Evolutionary conservation across 2,113 vertebrate genomes (phyloP), one percentile per base, ranked within the genome.

Genomic region (Regulus satrapa): DNA sequence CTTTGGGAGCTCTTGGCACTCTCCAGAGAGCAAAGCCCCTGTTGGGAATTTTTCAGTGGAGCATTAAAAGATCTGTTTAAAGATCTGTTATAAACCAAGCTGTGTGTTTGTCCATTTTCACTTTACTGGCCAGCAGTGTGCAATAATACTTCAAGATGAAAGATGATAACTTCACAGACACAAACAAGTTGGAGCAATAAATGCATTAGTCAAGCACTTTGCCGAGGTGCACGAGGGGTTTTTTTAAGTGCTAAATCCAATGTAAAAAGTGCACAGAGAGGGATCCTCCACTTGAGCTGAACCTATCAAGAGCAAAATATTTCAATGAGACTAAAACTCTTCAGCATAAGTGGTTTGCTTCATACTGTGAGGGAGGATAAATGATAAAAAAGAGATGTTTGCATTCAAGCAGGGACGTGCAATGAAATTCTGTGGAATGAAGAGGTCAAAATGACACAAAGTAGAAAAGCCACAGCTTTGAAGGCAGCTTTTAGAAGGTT

Each of bases 1-100:
- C 72, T 94, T 78, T 75, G 41, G 17, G 68, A 85, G 71, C 28
- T 78, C 86, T 77, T 94, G 92, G 92, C 95, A 40, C 59, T 68
- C 83, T 45, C 66, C 74, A 71, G 81, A 76, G 77, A 91, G 48
- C 29, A 77, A 76, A 94, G 56, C 41, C 72, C 86, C 82, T 77
- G 74, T 11, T 26, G n/a, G 92, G 75, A 59, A 91, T 95, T 90
- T 74, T 58, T 93, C 89, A 91, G 46, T 4, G 61, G 94, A 94
- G 88, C 95, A 89, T 94, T 56, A 96, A 95, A 92, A 92, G 64
- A 68, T 73, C 89, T 89, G 61, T 90, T 87, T 96, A 82, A 83
- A 87, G 78, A 66, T 81, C 71, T 87, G 64, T 89, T 92, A 31
- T 62, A 84, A 89, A 67, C 36, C 74, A 80, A 82, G 31, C 84